These are phyloP conservation scores for Notothenia coriiceps DNA, from an alignment of 2,113 vertebrate species.

Conservation along the genomic window DNA sequence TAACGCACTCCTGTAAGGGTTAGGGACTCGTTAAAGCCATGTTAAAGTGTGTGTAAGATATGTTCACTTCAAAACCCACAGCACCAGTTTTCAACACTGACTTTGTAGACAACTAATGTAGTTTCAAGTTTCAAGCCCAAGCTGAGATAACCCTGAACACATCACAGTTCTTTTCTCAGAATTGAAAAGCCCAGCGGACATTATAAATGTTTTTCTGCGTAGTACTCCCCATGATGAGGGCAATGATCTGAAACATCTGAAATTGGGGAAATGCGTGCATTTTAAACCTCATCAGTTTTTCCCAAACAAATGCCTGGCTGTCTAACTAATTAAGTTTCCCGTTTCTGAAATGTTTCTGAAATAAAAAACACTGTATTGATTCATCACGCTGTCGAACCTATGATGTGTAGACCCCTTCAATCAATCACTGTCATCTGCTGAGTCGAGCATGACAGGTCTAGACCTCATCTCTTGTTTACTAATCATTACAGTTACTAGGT, in stretches of 20 bases:
- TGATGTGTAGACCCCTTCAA: background rate
- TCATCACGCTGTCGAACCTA: background rate
- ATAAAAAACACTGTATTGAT: background rate
- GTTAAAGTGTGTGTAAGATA: background rate
- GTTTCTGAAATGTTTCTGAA: background rate
- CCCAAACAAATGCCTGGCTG: background rate
- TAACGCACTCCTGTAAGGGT: background rate
- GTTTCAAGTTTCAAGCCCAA: background rate
- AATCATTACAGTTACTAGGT: conserved; percentile 1
- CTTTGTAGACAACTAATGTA: no score
- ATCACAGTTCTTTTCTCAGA: background rate
- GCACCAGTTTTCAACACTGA: no score
- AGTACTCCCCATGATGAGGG: background rate
- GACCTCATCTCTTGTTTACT: conserved; percentile 18
- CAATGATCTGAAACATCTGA: background rate
- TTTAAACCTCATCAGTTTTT: background rate
- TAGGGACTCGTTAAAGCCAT: background rate
- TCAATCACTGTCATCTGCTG: conserved; percentile 1
- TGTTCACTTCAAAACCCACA: no score
- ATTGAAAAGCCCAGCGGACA: background rate
- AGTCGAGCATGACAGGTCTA: background rate
- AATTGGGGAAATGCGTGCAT: background rate
- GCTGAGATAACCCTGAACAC: no score
- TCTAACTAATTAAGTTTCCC: background rate
- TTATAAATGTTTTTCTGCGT: background rate